Conservation (phyloP, 2,113 vertebrate genomes). For the Steatornis caripensis region DNA sequence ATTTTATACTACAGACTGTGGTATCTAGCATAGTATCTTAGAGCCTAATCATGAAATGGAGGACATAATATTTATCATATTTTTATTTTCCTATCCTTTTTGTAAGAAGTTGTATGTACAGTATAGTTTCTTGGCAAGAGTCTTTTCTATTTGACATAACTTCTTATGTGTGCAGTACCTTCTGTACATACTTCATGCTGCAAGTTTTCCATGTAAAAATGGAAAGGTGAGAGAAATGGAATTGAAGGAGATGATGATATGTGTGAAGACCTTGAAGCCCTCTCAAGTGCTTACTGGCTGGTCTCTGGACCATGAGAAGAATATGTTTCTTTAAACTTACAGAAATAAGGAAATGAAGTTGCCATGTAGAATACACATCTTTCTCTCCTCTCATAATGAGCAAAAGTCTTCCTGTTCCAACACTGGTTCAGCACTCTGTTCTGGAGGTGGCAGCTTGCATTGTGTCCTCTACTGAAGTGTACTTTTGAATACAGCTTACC, state of each 20-base stretch:
- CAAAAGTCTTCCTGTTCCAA: background rate
- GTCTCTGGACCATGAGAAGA: background rate
- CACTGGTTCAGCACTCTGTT: background rate
- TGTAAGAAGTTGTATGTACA: background rate
- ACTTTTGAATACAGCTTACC: background rate
- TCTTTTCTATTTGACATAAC: background rate
- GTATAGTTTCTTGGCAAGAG: background rate
- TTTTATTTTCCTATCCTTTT: background rate
- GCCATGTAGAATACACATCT: background rate
- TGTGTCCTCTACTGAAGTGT: background rate
- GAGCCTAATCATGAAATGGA: background rate
- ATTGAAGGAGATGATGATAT: background rate
- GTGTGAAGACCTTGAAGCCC: background rate
- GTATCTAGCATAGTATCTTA: background rate
- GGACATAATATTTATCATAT: background rate
- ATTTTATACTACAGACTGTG: background rate
- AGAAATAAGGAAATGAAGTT: background rate
- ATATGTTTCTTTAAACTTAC: background rate
- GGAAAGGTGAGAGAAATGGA: background rate
- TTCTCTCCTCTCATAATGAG: background rate
- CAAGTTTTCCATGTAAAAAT: background rate
- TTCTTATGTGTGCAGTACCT: background rate
- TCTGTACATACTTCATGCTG: accelerated
- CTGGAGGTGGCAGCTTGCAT: background rate
- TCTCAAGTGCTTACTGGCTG: background rate